A percentile compares a stretch with the other conserved stretches of the same genome.
These are phyloP conservation scores for Syrista parreyssii DNA, from an alignment of 2,888 invertebrate species.

Conservation along the genomic window DNA sequence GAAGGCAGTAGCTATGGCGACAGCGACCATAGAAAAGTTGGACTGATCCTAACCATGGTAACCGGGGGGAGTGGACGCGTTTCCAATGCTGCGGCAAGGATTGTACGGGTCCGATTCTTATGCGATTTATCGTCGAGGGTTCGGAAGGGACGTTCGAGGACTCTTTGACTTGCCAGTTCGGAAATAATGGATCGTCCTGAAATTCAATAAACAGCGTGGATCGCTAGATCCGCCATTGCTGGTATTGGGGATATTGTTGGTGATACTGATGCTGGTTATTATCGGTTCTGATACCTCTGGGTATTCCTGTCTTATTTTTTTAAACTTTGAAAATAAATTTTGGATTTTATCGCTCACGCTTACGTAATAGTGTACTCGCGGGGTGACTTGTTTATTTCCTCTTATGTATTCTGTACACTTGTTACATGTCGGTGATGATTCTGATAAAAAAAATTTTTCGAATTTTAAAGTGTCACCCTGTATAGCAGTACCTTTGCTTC, in stretches of 20 bases:
- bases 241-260: neutral
- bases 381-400: neutral
- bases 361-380: neutral
- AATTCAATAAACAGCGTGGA: conserved; percentile 27
- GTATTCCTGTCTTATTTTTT: neutral
- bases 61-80: neutral
- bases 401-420: neutral
- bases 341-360: neutral
- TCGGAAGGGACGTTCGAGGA: conserved; percentile 2
- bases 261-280: neutral
- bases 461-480: too few species aligned
- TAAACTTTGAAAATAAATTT: neutral
- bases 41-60: neutral
- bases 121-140: conserved; percentile 24
- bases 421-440: neutral
- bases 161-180: conserved; percentile 20
- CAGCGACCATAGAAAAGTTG: neutral
- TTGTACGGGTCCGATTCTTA: neutral
- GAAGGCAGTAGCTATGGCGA: neutral
- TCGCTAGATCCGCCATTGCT: neutral
- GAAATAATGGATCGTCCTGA: conserved; percentile 29
- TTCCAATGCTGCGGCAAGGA: neutral
- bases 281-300: neutral
- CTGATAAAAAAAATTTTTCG: neutral
- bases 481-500: too few species aligned